Evolutionary conservation across 2,888 invertebrate species (phyloP).

Genomic region (Chirona hameri): DNA sequence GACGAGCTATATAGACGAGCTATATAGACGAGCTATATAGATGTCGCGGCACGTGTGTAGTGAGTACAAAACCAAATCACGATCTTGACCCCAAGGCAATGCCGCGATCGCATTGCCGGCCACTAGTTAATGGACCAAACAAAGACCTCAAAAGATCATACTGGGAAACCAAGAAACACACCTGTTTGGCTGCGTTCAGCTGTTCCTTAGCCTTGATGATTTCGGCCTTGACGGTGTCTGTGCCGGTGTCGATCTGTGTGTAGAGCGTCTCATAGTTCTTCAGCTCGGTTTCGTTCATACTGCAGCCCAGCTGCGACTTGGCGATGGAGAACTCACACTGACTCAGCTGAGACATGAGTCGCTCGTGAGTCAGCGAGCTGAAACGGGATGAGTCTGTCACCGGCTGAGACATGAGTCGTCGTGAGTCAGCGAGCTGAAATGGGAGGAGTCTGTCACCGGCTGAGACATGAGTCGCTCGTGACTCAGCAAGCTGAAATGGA

Average conservation of each 20-base stretch:
- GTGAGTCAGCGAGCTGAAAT: no score
- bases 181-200: constrained; percentile 74
- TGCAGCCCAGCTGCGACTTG: constrained; percentile 72
- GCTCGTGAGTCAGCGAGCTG: constrained; percentile 60
- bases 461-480: constrained; percentile 54
- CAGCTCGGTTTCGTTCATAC: constrained; percentile 79
- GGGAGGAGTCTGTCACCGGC: no score
- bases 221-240: constrained; percentile 71
- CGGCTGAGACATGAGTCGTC: no score
- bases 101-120: no score
- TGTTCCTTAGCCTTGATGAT: constrained; percentile 77
- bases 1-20: no score
- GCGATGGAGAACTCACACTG: constrained; percentile 84
- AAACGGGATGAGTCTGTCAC: neutral
- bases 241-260: constrained; percentile 70
- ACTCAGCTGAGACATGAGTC: constrained; percentile 74
- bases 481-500: constrained; percentile 48
- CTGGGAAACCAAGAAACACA: constrained; percentile 45
- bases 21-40: no score
- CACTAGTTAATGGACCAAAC: no score
- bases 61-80: no score
- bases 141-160: no score
- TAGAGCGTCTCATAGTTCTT: constrained; percentile 75
- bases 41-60: no score
- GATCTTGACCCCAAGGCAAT: no score